These are phyloP conservation scores for Phymorhynchus buccinoides DNA, from an alignment of 1,140 invertebrate genomes.

Conservation along the genomic window DNA sequence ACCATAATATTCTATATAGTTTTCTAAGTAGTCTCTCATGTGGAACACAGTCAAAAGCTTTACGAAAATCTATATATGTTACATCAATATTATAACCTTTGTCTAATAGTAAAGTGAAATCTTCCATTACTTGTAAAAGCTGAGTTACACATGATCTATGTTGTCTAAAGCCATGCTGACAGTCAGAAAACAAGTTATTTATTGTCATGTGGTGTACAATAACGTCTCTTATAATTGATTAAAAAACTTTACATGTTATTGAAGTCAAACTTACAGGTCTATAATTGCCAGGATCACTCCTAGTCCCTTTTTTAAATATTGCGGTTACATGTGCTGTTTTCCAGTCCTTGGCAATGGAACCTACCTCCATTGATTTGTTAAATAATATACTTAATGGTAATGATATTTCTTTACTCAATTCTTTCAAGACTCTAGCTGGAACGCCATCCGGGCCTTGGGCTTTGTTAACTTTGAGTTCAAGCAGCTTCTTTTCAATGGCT, in stretches of 20 bases:
- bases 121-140: neutral
- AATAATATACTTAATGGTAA: neutral
- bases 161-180: neutral
- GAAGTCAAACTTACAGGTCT: conserved; percentile 13
- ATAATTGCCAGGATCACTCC: neutral
- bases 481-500: too few species aligned
- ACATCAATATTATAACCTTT: neutral
- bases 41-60: neutral
- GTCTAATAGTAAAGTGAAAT: conserved; percentile 5
- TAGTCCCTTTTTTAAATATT: conserved; percentile 3
- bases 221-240: conserved; percentile 9
- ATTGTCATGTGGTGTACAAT: neutral
- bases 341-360: neutral
- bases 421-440: too few species aligned
- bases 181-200: neutral
- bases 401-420: too few species aligned
- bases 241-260: neutral
- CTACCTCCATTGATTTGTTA: neutral
- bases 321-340: neutral
- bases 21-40: too few species aligned
- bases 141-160: neutral
- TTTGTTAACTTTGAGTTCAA: too few species aligned
- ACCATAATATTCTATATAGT: too few species aligned
- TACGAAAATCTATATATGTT: conserved; percentile 9
- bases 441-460: too few species aligned